phyloP scores from a whole-genome alignment of 2,797 vertebrate species.

The Mormyrus hasselquistii region DNA sequence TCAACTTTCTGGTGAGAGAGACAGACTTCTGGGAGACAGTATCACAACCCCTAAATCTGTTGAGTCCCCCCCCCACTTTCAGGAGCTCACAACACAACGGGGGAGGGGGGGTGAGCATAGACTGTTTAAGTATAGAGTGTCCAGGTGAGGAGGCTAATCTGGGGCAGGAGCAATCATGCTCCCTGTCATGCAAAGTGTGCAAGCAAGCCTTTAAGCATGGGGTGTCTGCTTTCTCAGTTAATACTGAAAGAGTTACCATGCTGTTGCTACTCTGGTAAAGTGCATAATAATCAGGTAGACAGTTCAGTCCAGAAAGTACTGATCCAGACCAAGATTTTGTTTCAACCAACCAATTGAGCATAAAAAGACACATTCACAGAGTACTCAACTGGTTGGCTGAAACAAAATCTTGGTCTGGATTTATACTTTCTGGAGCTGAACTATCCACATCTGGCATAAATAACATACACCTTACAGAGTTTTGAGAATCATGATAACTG shows the following conservation, averaged over 20 bases:
- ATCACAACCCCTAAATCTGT: neutral
- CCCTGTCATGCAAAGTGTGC: neutral
- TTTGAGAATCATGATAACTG: neutral
- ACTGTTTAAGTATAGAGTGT: neutral
- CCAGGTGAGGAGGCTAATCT: constrained; percentile 17
- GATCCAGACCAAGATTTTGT: neutral
- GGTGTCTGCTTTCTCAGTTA: neutral
- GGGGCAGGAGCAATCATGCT: neutral
- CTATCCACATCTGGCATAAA: neutral
- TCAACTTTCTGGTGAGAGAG: neutral
- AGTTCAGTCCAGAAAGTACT: neutral
- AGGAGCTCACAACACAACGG: neutral
- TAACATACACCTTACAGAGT: neutral
- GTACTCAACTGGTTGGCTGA: neutral
- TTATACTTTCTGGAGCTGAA: neutral
- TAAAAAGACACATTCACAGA: neutral
- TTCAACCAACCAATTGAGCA: neutral
- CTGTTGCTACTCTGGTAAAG: neutral
- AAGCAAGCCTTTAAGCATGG: neutral
- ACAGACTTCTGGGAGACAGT: neutral
- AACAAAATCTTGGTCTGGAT: neutral
- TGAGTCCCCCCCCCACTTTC: no score
- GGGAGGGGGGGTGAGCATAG: neutral
- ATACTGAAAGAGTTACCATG: neutral
- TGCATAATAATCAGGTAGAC: neutral